Evolutionary conservation across 2,797 vertebrate genomes (phyloP).

Genomic region (Lacerta viridis): DNA sequence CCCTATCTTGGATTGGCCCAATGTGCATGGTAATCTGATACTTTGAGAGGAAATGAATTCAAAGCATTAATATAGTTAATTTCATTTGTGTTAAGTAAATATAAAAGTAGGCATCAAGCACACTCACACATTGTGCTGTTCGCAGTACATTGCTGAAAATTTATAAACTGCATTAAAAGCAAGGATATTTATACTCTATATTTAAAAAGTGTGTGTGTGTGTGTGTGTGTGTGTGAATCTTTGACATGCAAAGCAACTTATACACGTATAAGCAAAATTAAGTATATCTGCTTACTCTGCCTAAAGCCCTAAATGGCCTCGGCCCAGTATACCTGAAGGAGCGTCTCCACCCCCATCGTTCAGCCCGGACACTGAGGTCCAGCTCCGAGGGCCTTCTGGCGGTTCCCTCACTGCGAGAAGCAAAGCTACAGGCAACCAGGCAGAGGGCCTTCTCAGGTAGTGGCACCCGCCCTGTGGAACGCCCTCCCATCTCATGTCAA

Average conservation of each 20-base stretch:
- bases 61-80: neutral
- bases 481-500: too few relatives aligned
- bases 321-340: too few relatives aligned
- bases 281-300: neutral
- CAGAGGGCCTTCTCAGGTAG: too few relatives aligned
- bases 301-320: too few relatives aligned
- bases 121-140: neutral
- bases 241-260: neutral
- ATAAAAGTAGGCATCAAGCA: neutral
- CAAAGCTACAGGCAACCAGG: too few relatives aligned
- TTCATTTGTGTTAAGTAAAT: neutral
- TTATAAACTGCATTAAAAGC: neutral
- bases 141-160: neutral
- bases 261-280: neutral
- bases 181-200: neutral
- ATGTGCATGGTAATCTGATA: constrained; percentile 15
- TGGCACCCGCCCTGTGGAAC: too few relatives aligned
- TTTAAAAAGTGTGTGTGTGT: neutral
- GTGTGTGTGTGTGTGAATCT: neutral
- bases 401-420: too few relatives aligned
- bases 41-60: constrained; percentile 33
- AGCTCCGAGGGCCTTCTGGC: too few relatives aligned
- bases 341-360: too few relatives aligned
- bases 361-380: too few relatives aligned
- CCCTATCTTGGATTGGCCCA: neutral